Percentiles rank a stretch among this genome's conserved stretches.
These are phyloP conservation scores for Drosophila pandora DNA, from an alignment of 1,140 invertebrate species.

Conservation along the genomic window DNA sequence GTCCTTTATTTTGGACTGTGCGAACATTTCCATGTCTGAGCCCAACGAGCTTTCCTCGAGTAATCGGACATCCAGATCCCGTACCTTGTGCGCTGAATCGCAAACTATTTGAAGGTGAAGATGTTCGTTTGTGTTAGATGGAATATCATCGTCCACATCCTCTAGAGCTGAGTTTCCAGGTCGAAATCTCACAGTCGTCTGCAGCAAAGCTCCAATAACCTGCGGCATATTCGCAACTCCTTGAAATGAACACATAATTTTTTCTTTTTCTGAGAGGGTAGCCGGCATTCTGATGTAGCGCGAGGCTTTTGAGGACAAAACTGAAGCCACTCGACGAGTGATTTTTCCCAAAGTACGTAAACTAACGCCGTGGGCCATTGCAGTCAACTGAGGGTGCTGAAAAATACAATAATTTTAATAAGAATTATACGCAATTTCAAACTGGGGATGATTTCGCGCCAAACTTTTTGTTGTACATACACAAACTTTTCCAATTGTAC, in stretches of 20 bases:
- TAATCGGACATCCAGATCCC: constrained; percentile 67
- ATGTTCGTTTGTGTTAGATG: constrained; percentile 35
- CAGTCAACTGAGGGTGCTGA: constrained; percentile 68
- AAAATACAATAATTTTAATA: neutral
- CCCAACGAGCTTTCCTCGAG: constrained; percentile 40
- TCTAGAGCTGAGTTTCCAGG: constrained; percentile 11
- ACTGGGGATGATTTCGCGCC: neutral
- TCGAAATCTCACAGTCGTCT: constrained; percentile 50
- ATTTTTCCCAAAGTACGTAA: constrained; percentile 67
- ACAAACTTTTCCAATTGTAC: constrained; percentile 3
- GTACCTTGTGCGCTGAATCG: constrained; percentile 67
- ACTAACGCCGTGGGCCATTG: constrained; percentile 61
- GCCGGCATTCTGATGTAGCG: constrained; percentile 75
- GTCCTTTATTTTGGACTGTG: constrained; percentile 64
- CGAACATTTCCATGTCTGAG: constrained; percentile 55
- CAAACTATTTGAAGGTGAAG: constrained; percentile 69
- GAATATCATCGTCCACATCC: neutral
- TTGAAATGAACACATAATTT: constrained; percentile 67
- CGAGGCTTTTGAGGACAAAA: constrained; percentile 68
- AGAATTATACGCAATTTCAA: neutral
- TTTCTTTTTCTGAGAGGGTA: constrained; percentile 70
- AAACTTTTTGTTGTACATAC: constrained; percentile 20
- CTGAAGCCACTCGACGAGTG: constrained; percentile 64
- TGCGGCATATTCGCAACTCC: constrained; percentile 69
- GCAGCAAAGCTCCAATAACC: constrained; percentile 66